Percentiles rank a stretch among this genome's conserved stretches.
Evolutionary conservation across 2,888 invertebrate genomes (phyloP).

Genomic region (Synanthedon tipuliformis): DNA sequence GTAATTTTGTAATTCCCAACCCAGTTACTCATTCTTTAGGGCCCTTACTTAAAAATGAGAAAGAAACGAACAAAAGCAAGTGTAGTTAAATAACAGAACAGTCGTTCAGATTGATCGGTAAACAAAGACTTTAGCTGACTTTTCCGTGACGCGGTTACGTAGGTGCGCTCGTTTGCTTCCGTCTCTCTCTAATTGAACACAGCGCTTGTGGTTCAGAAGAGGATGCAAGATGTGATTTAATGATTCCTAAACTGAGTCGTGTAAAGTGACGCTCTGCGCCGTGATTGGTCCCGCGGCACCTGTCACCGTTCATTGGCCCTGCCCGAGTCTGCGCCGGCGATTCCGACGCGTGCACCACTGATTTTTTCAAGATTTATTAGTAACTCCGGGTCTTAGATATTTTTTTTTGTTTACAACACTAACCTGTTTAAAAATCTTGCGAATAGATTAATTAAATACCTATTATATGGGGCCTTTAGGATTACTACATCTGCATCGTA

Average conservation of each 20-base stretch:
- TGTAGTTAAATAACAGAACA: conserved; percentile 8
- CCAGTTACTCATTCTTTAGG: conserved; percentile 5
- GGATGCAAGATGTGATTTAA: conserved; percentile 36
- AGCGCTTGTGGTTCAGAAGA: conserved; percentile 15
- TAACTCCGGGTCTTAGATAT: neutral
- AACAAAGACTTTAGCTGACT: conserved; percentile 27
- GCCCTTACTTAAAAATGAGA: conserved; percentile 14
- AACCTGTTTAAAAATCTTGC: neutral
- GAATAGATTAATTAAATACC: neutral
- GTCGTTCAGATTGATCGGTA: conserved; percentile 25
- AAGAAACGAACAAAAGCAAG: neutral
- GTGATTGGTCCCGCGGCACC: conserved; percentile 48
- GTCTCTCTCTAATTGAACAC: neutral
- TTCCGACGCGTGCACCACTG: conserved; percentile 36
- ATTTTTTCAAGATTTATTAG: conserved; percentile 20
- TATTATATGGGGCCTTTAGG: too few relatives aligned
- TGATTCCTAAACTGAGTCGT: conserved; percentile 34
- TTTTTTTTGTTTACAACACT: neutral
- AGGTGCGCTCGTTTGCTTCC: neutral
- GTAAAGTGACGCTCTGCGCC: conserved; percentile 31
- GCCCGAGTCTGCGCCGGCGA: conserved; percentile 42
- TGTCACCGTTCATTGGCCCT: conserved; percentile 62
- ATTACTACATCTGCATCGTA: too few relatives aligned
- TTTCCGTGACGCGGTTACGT: conserved; percentile 8
- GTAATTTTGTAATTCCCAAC: conserved; percentile 3